Evolutionary conservation across 2,888 invertebrate genomes (phyloP).

Genomic region (Folsomia manolachei): DNA sequence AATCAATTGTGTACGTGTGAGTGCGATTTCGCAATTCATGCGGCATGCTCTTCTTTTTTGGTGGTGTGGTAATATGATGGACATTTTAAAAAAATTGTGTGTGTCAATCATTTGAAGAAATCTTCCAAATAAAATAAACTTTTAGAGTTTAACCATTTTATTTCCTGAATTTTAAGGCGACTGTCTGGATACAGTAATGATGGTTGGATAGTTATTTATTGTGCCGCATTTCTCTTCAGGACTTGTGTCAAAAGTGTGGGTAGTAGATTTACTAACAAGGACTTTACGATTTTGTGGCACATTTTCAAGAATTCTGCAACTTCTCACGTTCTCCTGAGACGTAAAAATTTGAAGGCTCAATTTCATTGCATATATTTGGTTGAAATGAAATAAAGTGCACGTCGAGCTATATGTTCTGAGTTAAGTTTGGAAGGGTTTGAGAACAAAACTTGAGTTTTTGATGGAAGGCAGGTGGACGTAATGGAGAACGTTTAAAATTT

Average conservation of each 20-base stretch:
- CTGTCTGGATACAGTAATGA: no score
- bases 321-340: constrained; percentile 12
- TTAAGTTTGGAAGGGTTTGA: neutral
- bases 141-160: no score
- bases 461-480: neutral
- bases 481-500: no score
- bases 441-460: neutral
- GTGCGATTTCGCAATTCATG: no score
- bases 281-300: neutral
- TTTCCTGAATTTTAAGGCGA: no score
- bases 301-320: constrained; percentile 16
- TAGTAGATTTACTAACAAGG: neutral
- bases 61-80: no score
- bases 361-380: neutral
- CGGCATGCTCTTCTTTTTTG: no score
- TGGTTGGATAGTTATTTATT: neutral
- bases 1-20: no score
- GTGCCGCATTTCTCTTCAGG: neutral
- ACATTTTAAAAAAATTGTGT: neutral
- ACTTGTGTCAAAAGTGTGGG: neutral
- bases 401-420: neutral
- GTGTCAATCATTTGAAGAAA: neutral
- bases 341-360: constrained; percentile 5
- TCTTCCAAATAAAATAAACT: neutral
- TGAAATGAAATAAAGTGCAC: neutral